Percentiles rank a stretch among this genome's conserved stretches.
Conservation (phyloP, 2,797 vertebrate genomes). For the Eulemur albifrons region DNA sequence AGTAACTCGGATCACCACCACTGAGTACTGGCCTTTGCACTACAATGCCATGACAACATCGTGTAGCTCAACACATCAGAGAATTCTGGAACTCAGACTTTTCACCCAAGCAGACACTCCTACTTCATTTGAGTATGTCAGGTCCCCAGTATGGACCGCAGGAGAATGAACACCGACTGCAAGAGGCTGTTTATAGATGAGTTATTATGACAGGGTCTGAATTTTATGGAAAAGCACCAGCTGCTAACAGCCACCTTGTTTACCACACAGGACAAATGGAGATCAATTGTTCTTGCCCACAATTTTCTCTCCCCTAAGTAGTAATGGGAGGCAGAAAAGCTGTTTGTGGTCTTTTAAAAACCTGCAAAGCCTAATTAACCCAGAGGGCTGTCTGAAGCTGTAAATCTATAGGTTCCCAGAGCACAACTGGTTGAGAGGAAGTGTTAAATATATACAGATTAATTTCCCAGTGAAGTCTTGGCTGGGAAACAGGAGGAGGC, state of each 20-base stretch:
- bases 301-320: not conserved
- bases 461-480: not conserved
- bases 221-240: not conserved
- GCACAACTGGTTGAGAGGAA: conserved; percentile 29
- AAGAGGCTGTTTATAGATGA: not conserved
- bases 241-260: not conserved
- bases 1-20: not conserved
- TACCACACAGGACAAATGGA: not conserved
- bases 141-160: not conserved
- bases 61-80: not conserved
- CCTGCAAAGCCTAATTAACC: not conserved
- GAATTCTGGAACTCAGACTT: not conserved
- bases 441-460: conserved; percentile 9
- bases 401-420: conserved; percentile 29
- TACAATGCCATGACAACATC: not conserved
- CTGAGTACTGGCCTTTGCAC: not conserved
- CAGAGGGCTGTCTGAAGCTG: not conserved
- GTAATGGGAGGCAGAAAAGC: not conserved
- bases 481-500: conserved; percentile 8
- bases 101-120: not conserved
- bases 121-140: not conserved
- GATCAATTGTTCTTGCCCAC: not conserved
- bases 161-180: not conserved
- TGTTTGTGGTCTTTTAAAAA: conserved; percentile 33
- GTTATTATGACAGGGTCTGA: not conserved